Base-by-base conservation (phyloP, 1,140 invertebrate genomes). In the Bombus turneri region DNA sequence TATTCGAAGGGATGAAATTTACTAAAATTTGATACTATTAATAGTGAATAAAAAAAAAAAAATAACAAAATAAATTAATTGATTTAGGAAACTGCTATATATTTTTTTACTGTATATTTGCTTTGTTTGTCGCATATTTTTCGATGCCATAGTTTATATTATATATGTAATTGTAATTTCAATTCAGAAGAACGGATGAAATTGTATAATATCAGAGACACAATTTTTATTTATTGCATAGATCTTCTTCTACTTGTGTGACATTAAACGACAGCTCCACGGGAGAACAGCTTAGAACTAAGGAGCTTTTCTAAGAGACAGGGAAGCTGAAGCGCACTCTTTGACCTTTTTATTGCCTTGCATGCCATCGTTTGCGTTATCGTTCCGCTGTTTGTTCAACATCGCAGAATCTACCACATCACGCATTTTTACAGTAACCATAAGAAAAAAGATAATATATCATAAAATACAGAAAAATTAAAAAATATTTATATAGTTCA, bases 321-420 rank as follows among this genome's bases (percentile, higher is more conserved):
- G 31, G 31, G 53, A 80, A 31, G 62, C 64, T 47, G 53, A 43
- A 79, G 47, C 39, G 1, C 75, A 62, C 68, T 80, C 83, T 80
- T 80, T 85, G 83, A 85, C 83, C 83, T 85, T 85, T 85, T 80
- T 71, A 72, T 72, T 83, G n/a, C 57, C 62, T 18, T 47, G 31
- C n/a, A 47, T 53, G 34, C 13, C 37, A 69, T 57, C 31, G 31
- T 53, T 31, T 47, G 71, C 31, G 18, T 34, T 43, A 69, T 68
- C 81, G 72, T 47, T 25, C 39, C 31, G 25, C 25, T 83, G 34
- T 41, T 76, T 53, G 41, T 41, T 53, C 59, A 22, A n/a, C 18
- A 39, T 53, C 34, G 43, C 22, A 18, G 34, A 62, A n/a, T 47
- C 37, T 43, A 66, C 39, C 31, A 25, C 13, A 64, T 31, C 53